These are phyloP conservation scores for Andrena bicolor DNA, from an alignment of 2,888 invertebrate genomes.

Conservation along the genomic window DNA sequence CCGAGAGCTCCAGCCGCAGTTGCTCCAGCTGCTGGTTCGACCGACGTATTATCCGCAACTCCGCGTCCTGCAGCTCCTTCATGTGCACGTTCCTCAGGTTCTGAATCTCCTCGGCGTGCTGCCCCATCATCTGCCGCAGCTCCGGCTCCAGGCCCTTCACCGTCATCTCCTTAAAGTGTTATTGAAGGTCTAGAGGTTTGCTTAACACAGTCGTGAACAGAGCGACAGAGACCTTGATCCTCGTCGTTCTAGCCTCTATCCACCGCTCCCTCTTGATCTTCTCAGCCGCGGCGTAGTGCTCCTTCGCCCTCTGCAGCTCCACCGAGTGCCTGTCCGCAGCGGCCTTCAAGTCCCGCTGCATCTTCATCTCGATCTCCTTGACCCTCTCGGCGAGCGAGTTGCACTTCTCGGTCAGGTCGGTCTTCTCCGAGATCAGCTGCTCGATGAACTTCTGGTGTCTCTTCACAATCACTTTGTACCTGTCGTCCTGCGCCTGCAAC, in stretches of 20 bases:
- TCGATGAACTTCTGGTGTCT: slow-evolving; percentile 94
- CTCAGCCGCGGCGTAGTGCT: slow-evolving; percentile 92
- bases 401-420: slow-evolving; percentile 90
- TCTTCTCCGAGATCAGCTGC: slow-evolving; percentile 92
- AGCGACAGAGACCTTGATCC: slow-evolving; percentile 55
- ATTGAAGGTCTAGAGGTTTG: neutral
- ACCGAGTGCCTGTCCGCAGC: slow-evolving; percentile 91
- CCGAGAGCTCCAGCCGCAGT: slow-evolving; percentile 87
- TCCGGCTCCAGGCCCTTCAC: slow-evolving; percentile 95
- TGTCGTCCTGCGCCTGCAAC: slow-evolving; percentile 88
- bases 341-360: slow-evolving; percentile 89
- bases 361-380: slow-evolving; percentile 89
- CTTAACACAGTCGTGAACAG: no score
- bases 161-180: slow-evolving; percentile 89
- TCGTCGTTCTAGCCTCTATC: slow-evolving; percentile 91
- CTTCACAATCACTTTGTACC: slow-evolving; percentile 90
- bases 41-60: slow-evolving; percentile 87
- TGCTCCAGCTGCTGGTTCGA: slow-evolving; percentile 88
- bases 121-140: slow-evolving; percentile 91
- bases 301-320: slow-evolving; percentile 91
- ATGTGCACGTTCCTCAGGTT: slow-evolving; percentile 90
- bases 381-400: slow-evolving; percentile 89
- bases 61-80: slow-evolving; percentile 89
- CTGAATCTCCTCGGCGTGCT: slow-evolving; percentile 89
- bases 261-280: slow-evolving; percentile 91